Percentiles rank a stretch among this genome's conserved stretches.
phyloP scores from a whole-genome alignment of 2,888 invertebrate genomes.

The Arge pagana region DNA sequence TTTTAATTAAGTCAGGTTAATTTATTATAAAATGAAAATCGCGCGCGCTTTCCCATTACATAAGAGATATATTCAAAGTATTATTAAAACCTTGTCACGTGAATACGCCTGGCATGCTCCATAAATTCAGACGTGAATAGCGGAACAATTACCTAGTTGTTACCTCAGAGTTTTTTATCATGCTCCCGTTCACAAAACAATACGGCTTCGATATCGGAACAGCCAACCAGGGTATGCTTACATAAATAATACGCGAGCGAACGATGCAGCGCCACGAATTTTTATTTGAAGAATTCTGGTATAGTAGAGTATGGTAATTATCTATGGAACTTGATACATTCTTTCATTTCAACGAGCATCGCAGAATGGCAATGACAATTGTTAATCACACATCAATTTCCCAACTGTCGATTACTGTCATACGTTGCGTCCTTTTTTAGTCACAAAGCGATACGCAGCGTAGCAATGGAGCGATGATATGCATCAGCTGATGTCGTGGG shows the following conservation, averaged over 20 bases:
- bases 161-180: constrained; percentile 23
- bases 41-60: constrained; percentile 52
- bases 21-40: constrained; percentile 49
- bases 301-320: too few species aligned
- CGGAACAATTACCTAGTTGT: constrained; percentile 25
- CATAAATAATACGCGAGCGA: constrained; percentile 24
- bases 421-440: constrained; percentile 8
- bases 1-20: constrained; percentile 49
- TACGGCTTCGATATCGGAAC: constrained; percentile 21
- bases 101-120: constrained; percentile 38
- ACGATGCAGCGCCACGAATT: constrained; percentile 15
- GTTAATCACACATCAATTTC: neutral
- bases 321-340: too few species aligned
- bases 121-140: constrained; percentile 43
- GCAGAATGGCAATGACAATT: neutral
- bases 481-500: too few species aligned
- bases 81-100: constrained; percentile 41
- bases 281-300: too few species aligned
- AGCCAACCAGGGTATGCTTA: constrained; percentile 18
- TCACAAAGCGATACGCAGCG: too few species aligned
- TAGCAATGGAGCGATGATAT: too few species aligned
- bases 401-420: neutral
- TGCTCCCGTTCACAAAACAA: too few species aligned
- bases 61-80: constrained; percentile 44
- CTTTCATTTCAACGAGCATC: neutral